Base-by-base conservation (phyloP, 2,113 vertebrate species). In the Agapornis roseicollis region DNA sequence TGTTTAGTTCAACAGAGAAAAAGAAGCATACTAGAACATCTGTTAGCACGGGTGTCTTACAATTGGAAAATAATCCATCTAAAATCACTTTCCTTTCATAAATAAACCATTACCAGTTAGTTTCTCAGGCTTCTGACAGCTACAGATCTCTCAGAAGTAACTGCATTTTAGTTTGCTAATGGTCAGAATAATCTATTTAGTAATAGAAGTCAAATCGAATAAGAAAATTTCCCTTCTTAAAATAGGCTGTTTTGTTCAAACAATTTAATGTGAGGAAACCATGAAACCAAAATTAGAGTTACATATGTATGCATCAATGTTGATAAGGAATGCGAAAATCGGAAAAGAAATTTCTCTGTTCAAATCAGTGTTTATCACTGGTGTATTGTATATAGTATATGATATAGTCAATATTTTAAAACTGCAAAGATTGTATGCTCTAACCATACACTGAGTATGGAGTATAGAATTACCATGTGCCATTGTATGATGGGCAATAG, bases 401-500 rank as follows among this genome's bases (percentile, higher is more conserved):
- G 46, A 95, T 93, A 96, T 92, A 96, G 84, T 95, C 91, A 82
- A 73, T 94, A 95, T 93, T 96, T 96, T 93, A 96, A 94, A 96
- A 66, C 72, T 84, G 90, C 93, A 84, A 85, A 96, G 95, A 96
- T 89, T 96, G 88, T 97, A 97, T 79, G 61, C 93, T 23, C 24
- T 56, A 95, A 88, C 96, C 95, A 96, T 97, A 94, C 95, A 27
- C 80, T 63, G 81, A 85, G 92, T 93, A 94, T 96, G 92, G 92
- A 93, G 60, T 58, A 90, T 44, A 94, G 92, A 96, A 95, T 96
- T 93, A 94, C 76, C 93, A 97, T 61, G 90, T 97, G 96, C 94
- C 91, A 96, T 97, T 97, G 80, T 97, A 96, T 85, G 95, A 96
- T 97, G 96, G 95, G 84, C 95, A 95, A 93, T 90, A 95, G 87